phyloP scores from a whole-genome alignment of 2,888 invertebrate species.

The Hipparchia semele region DNA sequence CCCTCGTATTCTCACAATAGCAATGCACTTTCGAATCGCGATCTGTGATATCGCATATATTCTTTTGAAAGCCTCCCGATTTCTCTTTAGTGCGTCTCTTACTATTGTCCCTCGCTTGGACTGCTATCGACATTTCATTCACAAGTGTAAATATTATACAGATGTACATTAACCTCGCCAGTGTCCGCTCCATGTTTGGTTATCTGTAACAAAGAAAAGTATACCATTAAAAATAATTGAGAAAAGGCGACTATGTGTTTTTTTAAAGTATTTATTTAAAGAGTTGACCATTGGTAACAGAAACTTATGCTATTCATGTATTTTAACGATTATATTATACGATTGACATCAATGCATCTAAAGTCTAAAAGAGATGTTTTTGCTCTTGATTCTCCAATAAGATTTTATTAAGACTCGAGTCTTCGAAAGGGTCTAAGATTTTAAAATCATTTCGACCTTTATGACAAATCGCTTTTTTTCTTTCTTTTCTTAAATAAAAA shows the following conservation, averaged over 20 bases:
- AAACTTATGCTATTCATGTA: too few species aligned
- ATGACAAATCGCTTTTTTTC: too few species aligned
- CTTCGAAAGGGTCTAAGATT: too few species aligned
- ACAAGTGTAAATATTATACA: conserved; percentile 72
- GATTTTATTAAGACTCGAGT: too few species aligned
- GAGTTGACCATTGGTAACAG: too few species aligned
- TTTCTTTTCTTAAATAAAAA: too few species aligned
- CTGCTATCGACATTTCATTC: conserved; percentile 77
- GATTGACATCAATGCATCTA: too few species aligned
- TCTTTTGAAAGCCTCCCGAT: conserved; percentile 75
- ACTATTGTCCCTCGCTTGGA: conserved; percentile 73
- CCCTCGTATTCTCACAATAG: conserved; percentile 84
- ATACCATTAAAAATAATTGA: not conserved
- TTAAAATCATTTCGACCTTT: too few species aligned
- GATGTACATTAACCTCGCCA: conserved; percentile 70
- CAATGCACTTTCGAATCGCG: conserved; percentile 85
- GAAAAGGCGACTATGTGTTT: not conserved
- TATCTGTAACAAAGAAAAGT: conserved; percentile 69
- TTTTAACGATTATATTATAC: too few species aligned
- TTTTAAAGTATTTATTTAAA: too few species aligned
- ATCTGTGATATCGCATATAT: conserved; percentile 83
- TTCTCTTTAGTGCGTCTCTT: conserved; percentile 77
- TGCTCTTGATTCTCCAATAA: too few species aligned
- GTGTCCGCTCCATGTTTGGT: conserved; percentile 69
- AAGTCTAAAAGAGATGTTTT: too few species aligned